Base-by-base conservation (phyloP, 2,797 vertebrate genomes). In the Cyprinella venusta region DNA sequence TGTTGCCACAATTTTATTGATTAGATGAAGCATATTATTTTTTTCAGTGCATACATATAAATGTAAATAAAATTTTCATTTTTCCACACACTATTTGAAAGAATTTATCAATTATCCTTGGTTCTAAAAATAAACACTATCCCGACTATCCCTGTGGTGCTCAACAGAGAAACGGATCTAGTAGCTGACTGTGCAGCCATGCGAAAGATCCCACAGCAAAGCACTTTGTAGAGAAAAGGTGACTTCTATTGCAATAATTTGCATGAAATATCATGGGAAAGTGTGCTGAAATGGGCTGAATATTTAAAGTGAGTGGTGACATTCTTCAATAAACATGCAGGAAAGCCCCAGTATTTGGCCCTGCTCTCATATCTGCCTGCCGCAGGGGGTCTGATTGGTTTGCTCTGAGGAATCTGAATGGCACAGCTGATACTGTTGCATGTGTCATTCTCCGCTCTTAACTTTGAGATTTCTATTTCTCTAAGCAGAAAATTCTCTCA, bases 301-400 rank as follows among this genome's bases (percentile, higher is more conserved):
- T 59, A 42, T 68, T 68, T 83, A 67, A 68, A 56, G 61, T 42
- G 48, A 76, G 36, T 30, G 63, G n/a, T 59, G 67, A 19, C 70
- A 81, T 81, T 81, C 42, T 81, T 75, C 48, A 67, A 42, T 56
- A 82, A 75, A 75, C 61, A 67, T 75, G 70, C 80, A 75, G 80
- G 52, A 69, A 64, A 64, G 70, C 36, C 45, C 42, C 4, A 65
- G 42, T 40, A 40, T 52, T 40, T 72, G 68, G 54, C 68, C 30
- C 24, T 52, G 68, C 68, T 70, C 42, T 72, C 19, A 33, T 81
- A 72, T 81, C 59, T 81, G 45, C 33, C 64, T 10, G 52, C 64
- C 15, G 19, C 74, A 76, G 81, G 81, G 26, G 50, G 64, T 83
- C 36, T 77, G 81, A 76, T 82, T 48, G 81, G 64, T 68, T 81